Percentiles rank a stretch among this genome's conserved stretches.
These are phyloP conservation scores for Phycodurus eques DNA, from an alignment of 2,113 vertebrate genomes.

Conservation along the genomic window DNA sequence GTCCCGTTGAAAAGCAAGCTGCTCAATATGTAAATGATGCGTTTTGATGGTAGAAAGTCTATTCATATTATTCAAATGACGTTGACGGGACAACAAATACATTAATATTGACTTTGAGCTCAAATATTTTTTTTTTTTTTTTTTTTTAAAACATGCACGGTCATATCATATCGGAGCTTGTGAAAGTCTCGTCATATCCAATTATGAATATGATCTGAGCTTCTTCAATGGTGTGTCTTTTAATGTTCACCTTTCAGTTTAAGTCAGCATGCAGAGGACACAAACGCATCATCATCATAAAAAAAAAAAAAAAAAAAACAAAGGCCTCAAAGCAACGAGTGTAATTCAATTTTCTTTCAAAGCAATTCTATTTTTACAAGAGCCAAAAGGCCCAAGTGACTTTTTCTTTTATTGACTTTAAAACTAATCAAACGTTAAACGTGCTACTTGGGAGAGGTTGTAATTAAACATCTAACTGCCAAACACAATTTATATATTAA, in stretches of 20 bases:
- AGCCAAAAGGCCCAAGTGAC: too few species aligned
- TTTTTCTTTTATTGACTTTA: not conserved
- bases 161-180: not conserved
- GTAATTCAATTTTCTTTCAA: not conserved
- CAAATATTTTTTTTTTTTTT: not conserved
- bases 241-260: not conserved
- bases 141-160: not conserved
- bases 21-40: too few species aligned
- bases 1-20: too few species aligned
- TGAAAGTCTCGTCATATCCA: not conserved
- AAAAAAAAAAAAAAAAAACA: not conserved
- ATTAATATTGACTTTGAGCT: not conserved
- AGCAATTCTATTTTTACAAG: too few species aligned
- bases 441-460: too few species aligned
- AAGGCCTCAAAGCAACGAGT: conserved; percentile 22
- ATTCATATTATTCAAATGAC: too few species aligned
- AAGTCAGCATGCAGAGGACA: not conserved
- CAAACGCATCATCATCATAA: too few species aligned
- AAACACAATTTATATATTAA: too few species aligned
- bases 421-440: not conserved
- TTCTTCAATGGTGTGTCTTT: not conserved
- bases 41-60: too few species aligned
- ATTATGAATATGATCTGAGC: not conserved
- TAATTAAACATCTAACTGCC: too few species aligned
- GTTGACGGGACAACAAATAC: not conserved